Evolutionary conservation across 2,888 invertebrate genomes (phyloP).

Genomic region (Myopa tessellatipennis): DNA sequence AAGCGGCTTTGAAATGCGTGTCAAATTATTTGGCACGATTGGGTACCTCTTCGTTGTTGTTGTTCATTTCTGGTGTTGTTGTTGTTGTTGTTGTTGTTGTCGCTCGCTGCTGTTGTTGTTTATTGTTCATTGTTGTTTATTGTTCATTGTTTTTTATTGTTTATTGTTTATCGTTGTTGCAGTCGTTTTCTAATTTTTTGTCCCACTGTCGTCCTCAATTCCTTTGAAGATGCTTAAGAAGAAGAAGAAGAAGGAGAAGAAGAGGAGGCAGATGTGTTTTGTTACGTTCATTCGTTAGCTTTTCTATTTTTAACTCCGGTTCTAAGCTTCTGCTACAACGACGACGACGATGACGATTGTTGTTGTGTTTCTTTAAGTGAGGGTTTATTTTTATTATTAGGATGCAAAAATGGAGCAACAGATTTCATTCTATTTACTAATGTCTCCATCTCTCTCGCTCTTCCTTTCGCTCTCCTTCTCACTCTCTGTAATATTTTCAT

Average conservation of each 20-base stretch:
- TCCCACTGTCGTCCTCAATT: slow-evolving; percentile 2
- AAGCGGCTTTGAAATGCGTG: slow-evolving; percentile 19
- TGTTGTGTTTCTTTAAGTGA: not conserved
- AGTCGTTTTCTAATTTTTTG: not conserved
- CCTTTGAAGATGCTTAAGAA: not conserved
- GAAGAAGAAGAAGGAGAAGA: not conserved
- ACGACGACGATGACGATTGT: not conserved
- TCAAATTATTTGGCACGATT: slow-evolving; percentile 26
- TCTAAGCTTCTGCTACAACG: not conserved
- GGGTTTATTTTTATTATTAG: slow-evolving; percentile 25
- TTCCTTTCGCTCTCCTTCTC: not conserved
- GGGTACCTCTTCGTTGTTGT: not conserved
- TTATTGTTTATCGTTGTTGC: too few relatives aligned
- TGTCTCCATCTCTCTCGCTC: not conserved
- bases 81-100: too few relatives aligned
- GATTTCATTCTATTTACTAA: not conserved
- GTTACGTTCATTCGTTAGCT: not conserved
- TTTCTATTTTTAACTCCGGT: not conserved
- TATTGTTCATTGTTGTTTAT: not conserved
- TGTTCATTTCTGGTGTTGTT: too few relatives aligned
- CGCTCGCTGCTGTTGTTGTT: too few relatives aligned
- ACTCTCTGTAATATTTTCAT: not conserved
- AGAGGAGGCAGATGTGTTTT: too few relatives aligned
- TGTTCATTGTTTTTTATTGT: too few relatives aligned
- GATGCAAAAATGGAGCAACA: slow-evolving; percentile 28